Evolutionary conservation across 1,140 invertebrate genomes (phyloP).

Genomic region (Odontomachus brunneus): DNA sequence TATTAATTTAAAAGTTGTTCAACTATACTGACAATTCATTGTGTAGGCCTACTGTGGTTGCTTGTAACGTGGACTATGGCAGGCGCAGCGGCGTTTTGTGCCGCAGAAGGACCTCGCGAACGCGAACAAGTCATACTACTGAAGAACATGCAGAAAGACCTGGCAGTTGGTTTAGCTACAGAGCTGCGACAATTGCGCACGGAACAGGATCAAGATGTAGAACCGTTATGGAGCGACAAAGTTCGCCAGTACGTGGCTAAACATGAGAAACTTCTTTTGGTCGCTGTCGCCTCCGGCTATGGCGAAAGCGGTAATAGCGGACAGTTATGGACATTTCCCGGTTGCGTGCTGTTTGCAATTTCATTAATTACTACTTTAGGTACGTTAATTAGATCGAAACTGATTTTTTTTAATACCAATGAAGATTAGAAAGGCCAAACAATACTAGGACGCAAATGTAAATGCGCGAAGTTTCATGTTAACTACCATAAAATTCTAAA

Average conservation of each 20-base stretch:
- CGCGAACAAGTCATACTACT: slow-evolving; percentile 84
- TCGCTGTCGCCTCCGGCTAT: slow-evolving; percentile 86
- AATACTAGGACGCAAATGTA: too few species aligned
- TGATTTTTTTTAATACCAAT: background rate
- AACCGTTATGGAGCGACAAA: slow-evolving; percentile 85
- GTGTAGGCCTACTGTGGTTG: slow-evolving; percentile 85
- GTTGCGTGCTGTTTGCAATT: slow-evolving; percentile 87
- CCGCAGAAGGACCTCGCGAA: slow-evolving; percentile 87
- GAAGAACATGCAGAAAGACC: slow-evolving; percentile 84
- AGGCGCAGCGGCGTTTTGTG: slow-evolving; percentile 86
- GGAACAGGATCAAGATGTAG: slow-evolving; percentile 79
- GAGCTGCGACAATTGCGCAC: slow-evolving; percentile 85
- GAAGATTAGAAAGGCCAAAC: too few species aligned
- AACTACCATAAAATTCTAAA: too few species aligned
- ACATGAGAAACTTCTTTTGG: slow-evolving; percentile 86
- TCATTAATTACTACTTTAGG: slow-evolving; percentile 88
- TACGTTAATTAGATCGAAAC: slow-evolving; percentile 69
- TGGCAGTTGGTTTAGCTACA: slow-evolving; percentile 85
- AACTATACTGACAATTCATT: background rate
- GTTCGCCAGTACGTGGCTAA: slow-evolving; percentile 85
- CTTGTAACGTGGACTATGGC: slow-evolving; percentile 86
- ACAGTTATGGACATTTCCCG: slow-evolving; percentile 87
- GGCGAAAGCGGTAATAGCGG: slow-evolving; percentile 85
- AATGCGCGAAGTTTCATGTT: too few species aligned
- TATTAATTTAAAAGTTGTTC: background rate